Percentiles rank a stretch among this genome's conserved stretches.
These are phyloP conservation scores for Brachionus angularis DNA, from an alignment of 1,140 invertebrate species.

Conservation along the genomic window DNA sequence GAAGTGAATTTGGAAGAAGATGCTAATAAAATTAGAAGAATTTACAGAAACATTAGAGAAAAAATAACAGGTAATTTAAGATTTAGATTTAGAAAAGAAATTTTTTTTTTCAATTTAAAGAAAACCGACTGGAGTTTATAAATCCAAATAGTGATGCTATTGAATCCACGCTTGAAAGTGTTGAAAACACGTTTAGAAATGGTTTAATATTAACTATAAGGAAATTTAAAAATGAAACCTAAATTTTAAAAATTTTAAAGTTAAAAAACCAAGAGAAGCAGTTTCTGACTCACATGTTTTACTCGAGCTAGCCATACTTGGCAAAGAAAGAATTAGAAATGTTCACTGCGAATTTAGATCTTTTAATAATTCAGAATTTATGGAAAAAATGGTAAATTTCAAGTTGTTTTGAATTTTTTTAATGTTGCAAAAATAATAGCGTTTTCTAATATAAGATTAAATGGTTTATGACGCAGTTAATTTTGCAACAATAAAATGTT, in stretches of 20 bases:
- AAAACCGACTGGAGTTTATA: slow-evolving; percentile 34
- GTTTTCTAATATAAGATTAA: no score
- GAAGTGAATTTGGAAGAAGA: slow-evolving; percentile 23
- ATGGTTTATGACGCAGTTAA: no score
- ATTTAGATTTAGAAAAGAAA: not conserved
- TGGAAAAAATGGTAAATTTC: slow-evolving; percentile 33
- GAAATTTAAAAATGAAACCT: not conserved
- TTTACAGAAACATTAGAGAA: slow-evolving; percentile 19
- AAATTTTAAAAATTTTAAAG: no score
- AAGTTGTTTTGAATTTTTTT: not conserved
- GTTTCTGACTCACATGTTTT: slow-evolving; percentile 29
- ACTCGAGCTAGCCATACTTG: slow-evolving; percentile 27
- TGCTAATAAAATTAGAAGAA: slow-evolving; percentile 32
- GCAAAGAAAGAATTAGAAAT: slow-evolving; percentile 40
- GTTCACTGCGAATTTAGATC: slow-evolving; percentile 37
- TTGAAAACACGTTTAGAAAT: slow-evolving; percentile 35
- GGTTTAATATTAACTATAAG: not conserved
- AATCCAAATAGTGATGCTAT: slow-evolving; percentile 39
- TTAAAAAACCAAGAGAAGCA: slow-evolving; percentile 39
- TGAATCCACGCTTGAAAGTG: slow-evolving; percentile 30
- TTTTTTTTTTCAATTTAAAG: slow-evolving; percentile 2
- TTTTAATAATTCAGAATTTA: slow-evolving; percentile 41
- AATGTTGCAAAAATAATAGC: no score
- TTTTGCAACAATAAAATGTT: no score
- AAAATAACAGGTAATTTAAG: slow-evolving; percentile 9